Conservation (phyloP, 2,888 invertebrate genomes). For the Trichopria drosophilae region DNA sequence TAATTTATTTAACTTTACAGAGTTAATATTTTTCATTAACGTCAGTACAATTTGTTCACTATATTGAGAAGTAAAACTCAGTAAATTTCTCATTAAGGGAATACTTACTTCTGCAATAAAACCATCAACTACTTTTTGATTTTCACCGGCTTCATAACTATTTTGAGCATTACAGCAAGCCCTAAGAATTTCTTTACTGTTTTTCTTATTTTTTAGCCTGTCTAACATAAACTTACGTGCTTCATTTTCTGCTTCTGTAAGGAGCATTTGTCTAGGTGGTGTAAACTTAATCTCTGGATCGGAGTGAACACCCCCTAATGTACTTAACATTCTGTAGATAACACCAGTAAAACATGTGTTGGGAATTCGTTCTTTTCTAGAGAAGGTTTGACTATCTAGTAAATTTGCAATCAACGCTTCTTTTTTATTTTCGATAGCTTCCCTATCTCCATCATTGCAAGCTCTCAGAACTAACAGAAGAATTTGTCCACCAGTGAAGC, state of each 20-base stretch:
- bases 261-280: conserved; percentile 17
- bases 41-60: conserved; percentile 23
- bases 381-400: conserved; percentile 24
- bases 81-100: conserved; percentile 23
- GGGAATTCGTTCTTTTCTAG: conserved; percentile 25
- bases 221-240: conserved; percentile 23
- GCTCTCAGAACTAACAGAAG: conserved; percentile 21
- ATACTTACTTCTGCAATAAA: conserved; percentile 22
- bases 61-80: conserved; percentile 22
- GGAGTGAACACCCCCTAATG: conserved; percentile 20
- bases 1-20: conserved; percentile 20
- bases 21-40: conserved; percentile 17
- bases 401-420: conserved; percentile 24
- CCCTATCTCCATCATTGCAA: conserved; percentile 22
- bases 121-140: conserved; percentile 15
- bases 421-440: conserved; percentile 23
- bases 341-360: conserved; percentile 22
- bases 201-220: conserved; percentile 21
- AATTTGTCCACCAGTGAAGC: conserved; percentile 22
- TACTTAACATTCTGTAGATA: conserved; percentile 22
- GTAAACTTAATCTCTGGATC: conserved; percentile 23
- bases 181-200: conserved; percentile 19
- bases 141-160: conserved; percentile 11
- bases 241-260: conserved; percentile 21
- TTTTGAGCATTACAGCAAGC: conserved; percentile 19